Evolutionary conservation across 2,888 invertebrate species (phyloP), one percentile per base, ranked within the genome.

Genomic region (Dusona sp.): DNA sequence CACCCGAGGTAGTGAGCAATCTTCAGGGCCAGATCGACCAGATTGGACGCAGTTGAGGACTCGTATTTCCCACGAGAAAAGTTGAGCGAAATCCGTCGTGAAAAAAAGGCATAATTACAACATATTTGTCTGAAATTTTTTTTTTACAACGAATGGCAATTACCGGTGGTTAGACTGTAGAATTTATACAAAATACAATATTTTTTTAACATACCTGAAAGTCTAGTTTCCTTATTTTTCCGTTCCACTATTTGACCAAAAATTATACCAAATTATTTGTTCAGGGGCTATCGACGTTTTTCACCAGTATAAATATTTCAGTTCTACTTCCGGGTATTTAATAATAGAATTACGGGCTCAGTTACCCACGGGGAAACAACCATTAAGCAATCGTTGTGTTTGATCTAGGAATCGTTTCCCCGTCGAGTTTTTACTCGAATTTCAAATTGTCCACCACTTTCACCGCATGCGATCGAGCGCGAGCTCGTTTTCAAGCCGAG

Each of bases 1-100:
- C 98, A 11, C 96, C 97, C 68, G 98, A 98, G 95, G 98, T 98
- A 57, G 97, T 98, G 93, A 97, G 97, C 95, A 98, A 98, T 95
- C 96, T 98, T 87, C 98, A 98, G 94, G 95, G 96, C 79, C 98
- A 98, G 95, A 97, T 98, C 91, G 98, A 98, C 94, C 96, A 97
- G 94, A 97, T 98, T 91, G 98, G 98, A 90, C 96, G 95, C 90
- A 96, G 96, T 92, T 96, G 94, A 65, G 54, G 8, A 22, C 9
- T n/a, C 36, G 33, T 38, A 9, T 36, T 9, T 4, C 36, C 9
- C 19, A 13, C n/a, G n/a, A 65, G 16, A 36, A 36, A 65, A 65
- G n/a, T 19, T 36, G 36, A 2, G 9, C n/a, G 19, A 38, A 19
- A 3, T 36, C 2, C 36, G 65, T 36, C n/a, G 65, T 65, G 67